Percentiles rank a stretch among this genome's conserved stretches.
Evolutionary conservation across 2,797 vertebrate genomes (phyloP).

Genomic region (Astyanax mexicanus): DNA sequence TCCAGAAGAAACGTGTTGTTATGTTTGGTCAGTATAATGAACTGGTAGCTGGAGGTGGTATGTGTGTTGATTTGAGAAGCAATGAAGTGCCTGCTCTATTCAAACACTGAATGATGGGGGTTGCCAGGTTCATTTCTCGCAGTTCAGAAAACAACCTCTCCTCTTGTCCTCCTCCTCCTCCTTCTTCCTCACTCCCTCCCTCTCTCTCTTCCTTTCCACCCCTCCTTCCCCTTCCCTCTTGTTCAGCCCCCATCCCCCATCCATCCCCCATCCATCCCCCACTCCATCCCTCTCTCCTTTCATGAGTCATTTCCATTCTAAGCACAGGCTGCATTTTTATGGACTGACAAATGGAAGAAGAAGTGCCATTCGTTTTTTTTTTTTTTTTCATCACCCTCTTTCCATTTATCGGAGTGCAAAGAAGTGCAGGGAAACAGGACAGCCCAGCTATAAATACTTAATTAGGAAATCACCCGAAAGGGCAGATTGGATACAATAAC

Average conservation of each 20-base stretch:
- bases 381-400: constrained; percentile 54
- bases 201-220: constrained; percentile 28
- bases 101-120: constrained; percentile 84
- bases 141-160: constrained; percentile 58
- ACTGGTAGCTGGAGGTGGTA: constrained; percentile 53
- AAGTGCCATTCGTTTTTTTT: constrained; percentile 58
- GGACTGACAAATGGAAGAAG: constrained; percentile 71
- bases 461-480: constrained; percentile 46
- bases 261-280: constrained; percentile 46
- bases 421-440: constrained; percentile 10
- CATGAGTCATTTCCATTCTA: constrained; percentile 83
- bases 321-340: constrained; percentile 81
- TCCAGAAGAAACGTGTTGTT: constrained; percentile 13
- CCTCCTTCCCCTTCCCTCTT: constrained; percentile 61
- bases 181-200: constrained; percentile 32
- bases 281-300: constrained; percentile 63
- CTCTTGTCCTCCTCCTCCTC: constrained; percentile 60
- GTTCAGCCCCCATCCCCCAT: constrained; percentile 68
- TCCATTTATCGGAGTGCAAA: constrained; percentile 34
- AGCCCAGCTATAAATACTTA: constrained; percentile 39
- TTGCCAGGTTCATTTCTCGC: constrained; percentile 76
- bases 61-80: constrained; percentile 81
- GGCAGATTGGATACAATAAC: constrained; percentile 41
- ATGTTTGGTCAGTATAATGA: constrained; percentile 47
- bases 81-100: constrained; percentile 84